Conservation (phyloP, 2,888 invertebrate species). For the Calameuta idolon region DNA sequence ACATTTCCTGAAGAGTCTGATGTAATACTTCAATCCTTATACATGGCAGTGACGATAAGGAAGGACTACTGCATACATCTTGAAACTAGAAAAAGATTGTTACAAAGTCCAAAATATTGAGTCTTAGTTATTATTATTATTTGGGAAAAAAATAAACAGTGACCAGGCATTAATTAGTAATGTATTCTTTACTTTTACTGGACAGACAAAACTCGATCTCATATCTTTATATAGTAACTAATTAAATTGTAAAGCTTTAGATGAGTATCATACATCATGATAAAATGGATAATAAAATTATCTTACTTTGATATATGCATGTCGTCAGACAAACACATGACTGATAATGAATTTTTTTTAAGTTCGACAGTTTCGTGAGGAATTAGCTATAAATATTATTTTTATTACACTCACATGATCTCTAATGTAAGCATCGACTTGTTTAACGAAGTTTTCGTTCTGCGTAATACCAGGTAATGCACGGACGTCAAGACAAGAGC, state of each 20-base stretch:
- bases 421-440: constrained; percentile 79
- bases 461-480: constrained; percentile 71
- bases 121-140: not conserved
- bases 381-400: not conserved
- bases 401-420: constrained; percentile 70
- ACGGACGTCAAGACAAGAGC: constrained; percentile 72
- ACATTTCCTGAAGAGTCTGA: constrained; percentile 78
- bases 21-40: constrained; percentile 81
- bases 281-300: not conserved
- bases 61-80: constrained; percentile 74
- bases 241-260: no score
- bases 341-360: not conserved
- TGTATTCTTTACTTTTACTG: not conserved
- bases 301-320: not conserved
- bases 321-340: not conserved
- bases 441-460: constrained; percentile 71
- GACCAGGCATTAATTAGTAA: not conserved
- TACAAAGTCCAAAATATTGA: constrained; percentile 1
- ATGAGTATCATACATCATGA: no score
- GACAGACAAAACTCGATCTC: not conserved
- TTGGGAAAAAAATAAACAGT: not conserved
- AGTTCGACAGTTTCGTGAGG: not conserved
- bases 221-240: no score
- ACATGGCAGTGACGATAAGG: constrained; percentile 75
- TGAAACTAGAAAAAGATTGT: constrained; percentile 70